Conservation (phyloP, 2,113 vertebrate species). For the Cardinalis cardinalis region DNA sequence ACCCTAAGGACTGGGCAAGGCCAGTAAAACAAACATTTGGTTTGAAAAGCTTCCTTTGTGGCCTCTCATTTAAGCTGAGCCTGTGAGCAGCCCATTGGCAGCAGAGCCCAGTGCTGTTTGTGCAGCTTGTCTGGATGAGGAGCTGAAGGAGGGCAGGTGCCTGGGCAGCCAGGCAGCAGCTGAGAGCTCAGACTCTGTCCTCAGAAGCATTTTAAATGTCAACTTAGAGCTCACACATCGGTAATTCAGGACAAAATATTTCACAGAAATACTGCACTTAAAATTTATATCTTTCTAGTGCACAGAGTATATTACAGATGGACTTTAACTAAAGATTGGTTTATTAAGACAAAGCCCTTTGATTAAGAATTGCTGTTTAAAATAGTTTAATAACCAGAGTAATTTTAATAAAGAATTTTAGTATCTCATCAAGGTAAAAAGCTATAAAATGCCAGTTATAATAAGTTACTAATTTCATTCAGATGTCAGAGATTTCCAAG, state of each 20-base stretch:
- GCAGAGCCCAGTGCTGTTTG: not conserved
- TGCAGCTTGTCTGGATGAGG: not conserved
- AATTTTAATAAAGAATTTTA: not conserved
- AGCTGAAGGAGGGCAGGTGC: not conserved
- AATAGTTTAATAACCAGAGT: not conserved
- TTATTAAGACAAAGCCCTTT: not conserved
- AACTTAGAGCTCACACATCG: not conserved
- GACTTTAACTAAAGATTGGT: not conserved
- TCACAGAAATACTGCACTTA: not conserved
- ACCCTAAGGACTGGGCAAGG: slow-evolving; percentile 24
- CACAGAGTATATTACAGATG: not conserved
- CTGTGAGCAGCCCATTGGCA: not conserved
- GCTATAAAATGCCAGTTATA: not conserved
- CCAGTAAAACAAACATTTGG: not conserved
- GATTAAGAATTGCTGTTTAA: not conserved
- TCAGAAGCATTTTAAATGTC: not conserved
- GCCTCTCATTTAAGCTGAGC: not conserved
- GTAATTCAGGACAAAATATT: not conserved
- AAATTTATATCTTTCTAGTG: not conserved
- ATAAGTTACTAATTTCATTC: not conserved
- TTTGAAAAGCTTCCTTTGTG: slow-evolving; percentile 26
- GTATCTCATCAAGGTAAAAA: not conserved
- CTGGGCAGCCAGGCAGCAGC: not conserved
- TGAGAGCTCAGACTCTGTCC: not conserved
- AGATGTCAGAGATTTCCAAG: not conserved